These are phyloP conservation scores for Laspeyria flexula DNA, from an alignment of 2,888 invertebrate species.

Conservation along the genomic window DNA sequence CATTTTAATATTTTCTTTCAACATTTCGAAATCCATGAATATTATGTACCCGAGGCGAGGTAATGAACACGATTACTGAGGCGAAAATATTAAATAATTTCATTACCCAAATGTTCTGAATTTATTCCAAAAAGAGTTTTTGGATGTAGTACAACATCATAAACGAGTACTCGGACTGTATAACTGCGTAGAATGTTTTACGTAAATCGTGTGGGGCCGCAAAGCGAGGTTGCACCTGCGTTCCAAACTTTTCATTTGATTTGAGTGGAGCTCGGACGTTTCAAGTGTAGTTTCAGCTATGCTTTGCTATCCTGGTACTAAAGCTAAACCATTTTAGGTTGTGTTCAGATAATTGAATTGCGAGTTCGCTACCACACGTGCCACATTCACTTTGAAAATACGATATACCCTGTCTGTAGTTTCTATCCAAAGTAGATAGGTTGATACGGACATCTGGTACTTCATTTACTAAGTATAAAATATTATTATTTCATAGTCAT, in stretches of 20 bases:
- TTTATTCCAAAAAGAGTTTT: not conserved
- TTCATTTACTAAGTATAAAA: too few relatives aligned
- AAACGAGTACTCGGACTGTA: conserved; percentile 37
- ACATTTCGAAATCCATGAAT: not conserved
- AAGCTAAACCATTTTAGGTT: conserved; percentile 46
- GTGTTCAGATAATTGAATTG: conserved; percentile 52
- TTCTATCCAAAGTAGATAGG: too few relatives aligned
- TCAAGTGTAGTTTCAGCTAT: conserved; percentile 47
- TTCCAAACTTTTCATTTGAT: conserved; percentile 57
- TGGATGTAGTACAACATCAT: conserved; percentile 19
- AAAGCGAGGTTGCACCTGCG: conserved; percentile 38
- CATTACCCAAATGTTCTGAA: not conserved
- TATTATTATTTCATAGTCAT: too few relatives aligned
- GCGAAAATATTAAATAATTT: not conserved
- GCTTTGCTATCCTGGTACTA: conserved; percentile 55
- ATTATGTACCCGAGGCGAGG: too few relatives aligned
- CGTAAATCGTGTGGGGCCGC: conserved; percentile 34
- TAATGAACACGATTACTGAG: too few relatives aligned
- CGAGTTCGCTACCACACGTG: conserved; percentile 18
- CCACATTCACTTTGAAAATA: conserved; percentile 22
- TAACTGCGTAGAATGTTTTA: conserved; percentile 38
- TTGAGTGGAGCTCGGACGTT: conserved; percentile 46
- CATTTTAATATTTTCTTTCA: not conserved
- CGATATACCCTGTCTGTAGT: conserved; percentile 5
- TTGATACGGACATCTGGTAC: too few relatives aligned